These are phyloP conservation scores for Donacobius atricapilla DNA, from an alignment of 2,113 vertebrate genomes.

Conservation along the genomic window DNA sequence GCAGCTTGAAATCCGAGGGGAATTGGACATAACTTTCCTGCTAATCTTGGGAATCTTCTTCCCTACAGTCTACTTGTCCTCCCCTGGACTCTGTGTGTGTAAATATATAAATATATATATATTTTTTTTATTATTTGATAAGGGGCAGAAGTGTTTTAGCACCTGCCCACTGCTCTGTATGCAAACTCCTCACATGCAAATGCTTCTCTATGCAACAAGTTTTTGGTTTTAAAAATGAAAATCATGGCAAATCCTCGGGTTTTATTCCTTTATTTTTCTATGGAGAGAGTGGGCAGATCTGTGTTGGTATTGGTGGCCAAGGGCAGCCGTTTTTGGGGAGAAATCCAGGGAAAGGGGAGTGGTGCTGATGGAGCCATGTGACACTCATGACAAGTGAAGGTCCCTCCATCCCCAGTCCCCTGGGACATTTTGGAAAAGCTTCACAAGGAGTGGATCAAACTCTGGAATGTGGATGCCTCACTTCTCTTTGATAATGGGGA, in stretches of 20 bases:
- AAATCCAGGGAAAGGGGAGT: not conserved
- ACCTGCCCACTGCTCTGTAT: not conserved
- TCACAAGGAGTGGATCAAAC: not conserved
- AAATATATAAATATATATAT: not conserved
- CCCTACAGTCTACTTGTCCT: not conserved
- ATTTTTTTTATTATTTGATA: not conserved
- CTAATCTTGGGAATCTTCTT: not conserved
- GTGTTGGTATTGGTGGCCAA: not conserved
- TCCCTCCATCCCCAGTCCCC: fast-evolving
- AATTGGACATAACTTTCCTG: not conserved
- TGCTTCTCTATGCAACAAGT: not conserved
- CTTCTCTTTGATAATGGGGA: not conserved
- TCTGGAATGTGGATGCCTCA: not conserved
- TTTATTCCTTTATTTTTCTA: not conserved
- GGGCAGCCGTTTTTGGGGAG: not conserved
- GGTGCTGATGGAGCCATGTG: not conserved
- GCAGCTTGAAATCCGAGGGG: not conserved
- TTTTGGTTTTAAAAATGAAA: not conserved
- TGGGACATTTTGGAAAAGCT: not conserved
- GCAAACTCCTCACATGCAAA: not conserved
- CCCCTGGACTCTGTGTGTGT: not conserved
- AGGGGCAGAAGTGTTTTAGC: not conserved
- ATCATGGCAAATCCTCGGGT: not conserved
- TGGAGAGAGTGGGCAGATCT: not conserved
- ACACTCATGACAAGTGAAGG: not conserved